phyloP scores from a whole-genome alignment of 2,797 vertebrate genomes.

The Lutjanus argentimaculatus region DNA sequence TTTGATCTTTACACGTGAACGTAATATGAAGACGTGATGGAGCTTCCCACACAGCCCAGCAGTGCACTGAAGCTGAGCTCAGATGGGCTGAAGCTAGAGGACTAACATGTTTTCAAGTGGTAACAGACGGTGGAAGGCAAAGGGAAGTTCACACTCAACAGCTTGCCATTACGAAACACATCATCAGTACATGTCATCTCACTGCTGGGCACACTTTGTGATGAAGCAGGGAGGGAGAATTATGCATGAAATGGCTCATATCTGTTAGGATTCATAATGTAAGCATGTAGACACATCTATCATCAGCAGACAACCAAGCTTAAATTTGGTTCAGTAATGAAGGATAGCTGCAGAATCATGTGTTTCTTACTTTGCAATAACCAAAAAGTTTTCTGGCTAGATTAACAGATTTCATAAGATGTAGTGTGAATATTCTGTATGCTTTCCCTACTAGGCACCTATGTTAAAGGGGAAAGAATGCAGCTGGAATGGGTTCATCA shows the following conservation, averaged over 20 bases:
- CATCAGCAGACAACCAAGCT: not conserved
- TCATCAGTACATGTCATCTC: constrained; percentile 34
- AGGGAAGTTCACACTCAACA: constrained; percentile 44
- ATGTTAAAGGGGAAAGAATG: not conserved
- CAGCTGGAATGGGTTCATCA: constrained; percentile 4
- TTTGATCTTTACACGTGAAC: constrained; percentile 52
- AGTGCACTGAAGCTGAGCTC: not conserved
- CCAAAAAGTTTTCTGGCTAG: not conserved
- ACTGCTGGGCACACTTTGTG: constrained; percentile 12
- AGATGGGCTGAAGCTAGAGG: constrained; percentile 1
- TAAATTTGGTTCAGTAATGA: not conserved
- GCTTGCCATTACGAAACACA: constrained; percentile 34
- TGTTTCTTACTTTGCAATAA: not conserved
- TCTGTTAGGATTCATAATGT: constrained; percentile 30
- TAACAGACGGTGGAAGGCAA: constrained; percentile 38
- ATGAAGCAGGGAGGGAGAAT: constrained; percentile 14
- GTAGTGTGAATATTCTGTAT: not conserved
- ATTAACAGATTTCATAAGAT: constrained; percentile 5
- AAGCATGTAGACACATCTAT: constrained; percentile 4
- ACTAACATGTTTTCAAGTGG: constrained; percentile 30
- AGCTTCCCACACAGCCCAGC: not conserved
- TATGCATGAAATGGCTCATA: constrained; percentile 13
- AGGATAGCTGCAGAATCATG: not conserved
- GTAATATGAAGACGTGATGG: constrained; percentile 18
- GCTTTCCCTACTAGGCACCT: not conserved